Evolutionary conservation across 1,140 invertebrate genomes (phyloP).

Genomic region (Hycleus phaleratus): DNA sequence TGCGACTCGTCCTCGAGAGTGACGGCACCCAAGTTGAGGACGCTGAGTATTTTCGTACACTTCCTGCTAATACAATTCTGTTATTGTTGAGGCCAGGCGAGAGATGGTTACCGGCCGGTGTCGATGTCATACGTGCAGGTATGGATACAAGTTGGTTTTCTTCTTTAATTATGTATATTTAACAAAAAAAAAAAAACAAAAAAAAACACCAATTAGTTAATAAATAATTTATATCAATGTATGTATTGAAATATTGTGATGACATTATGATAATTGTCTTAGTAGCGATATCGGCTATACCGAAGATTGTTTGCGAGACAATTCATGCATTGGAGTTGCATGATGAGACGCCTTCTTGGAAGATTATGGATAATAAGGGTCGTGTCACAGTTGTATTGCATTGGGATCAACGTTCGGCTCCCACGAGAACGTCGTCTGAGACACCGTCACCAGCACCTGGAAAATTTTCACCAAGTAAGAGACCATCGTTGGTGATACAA

Average conservation of each 20-base stretch:
- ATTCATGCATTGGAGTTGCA: conserved; percentile 87
- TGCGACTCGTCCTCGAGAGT: conserved; percentile 81
- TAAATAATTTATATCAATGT: too few species aligned
- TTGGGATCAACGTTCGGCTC: conserved; percentile 76
- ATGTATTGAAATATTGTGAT: too few species aligned
- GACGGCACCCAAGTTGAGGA: conserved; percentile 94
- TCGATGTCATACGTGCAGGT: conserved; percentile 90
- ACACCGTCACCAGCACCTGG: conserved; percentile 43
- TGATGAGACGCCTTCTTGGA: conserved; percentile 93
- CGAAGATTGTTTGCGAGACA: conserved; percentile 93
- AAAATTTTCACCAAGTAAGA: conserved; percentile 58
- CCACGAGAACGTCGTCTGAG: conserved; percentile 47
- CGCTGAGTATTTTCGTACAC: conserved; percentile 85
- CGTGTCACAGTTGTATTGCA: conserved; percentile 87
- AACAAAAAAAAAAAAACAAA: not conserved
- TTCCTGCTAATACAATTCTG: conserved; percentile 84
- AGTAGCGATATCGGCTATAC: conserved; percentile 85
- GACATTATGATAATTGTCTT: conserved; percentile 6
- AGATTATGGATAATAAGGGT: conserved; percentile 94
- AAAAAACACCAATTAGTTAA: not conserved
- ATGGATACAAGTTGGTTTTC: conserved; percentile 27
- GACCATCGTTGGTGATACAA: conserved; percentile 66
- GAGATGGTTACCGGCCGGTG: conserved; percentile 83
- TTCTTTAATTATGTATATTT: not conserved
- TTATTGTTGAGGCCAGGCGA: conserved; percentile 80